Evolutionary conservation across 2,113 vertebrate species (phyloP).

Genomic region (Brachyhypopomus occidentalis): DNA sequence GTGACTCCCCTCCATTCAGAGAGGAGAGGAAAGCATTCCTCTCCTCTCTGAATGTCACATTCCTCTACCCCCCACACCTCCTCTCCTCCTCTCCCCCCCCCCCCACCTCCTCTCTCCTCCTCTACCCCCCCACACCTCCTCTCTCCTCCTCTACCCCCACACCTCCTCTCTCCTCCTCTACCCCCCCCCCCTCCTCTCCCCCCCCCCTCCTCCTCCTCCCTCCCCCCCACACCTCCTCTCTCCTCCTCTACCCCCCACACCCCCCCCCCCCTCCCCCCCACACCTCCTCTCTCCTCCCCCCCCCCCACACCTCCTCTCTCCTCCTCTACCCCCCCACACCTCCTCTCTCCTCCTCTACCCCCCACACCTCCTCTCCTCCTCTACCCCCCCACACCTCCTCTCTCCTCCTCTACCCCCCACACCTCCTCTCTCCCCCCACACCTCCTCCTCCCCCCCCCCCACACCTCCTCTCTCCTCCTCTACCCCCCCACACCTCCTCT

Average conservation of each 20-base stretch:
- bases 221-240: constrained; percentile 1
- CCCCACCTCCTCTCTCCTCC: neutral
- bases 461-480: constrained; percentile 15
- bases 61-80: neutral
- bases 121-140: constrained; percentile 18
- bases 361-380: constrained; percentile 11
- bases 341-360: neutral
- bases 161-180: neutral
- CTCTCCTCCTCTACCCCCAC: constrained; percentile 9
- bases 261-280: constrained; percentile 23
- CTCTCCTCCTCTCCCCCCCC: neutral
- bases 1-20: too few species aligned
- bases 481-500: neutral
- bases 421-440: constrained; percentile 1
- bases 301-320: constrained; percentile 1
- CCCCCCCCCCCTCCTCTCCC: neutral
- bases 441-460: neutral
- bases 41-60: neutral
- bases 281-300: neutral
- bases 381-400: constrained; percentile 6
- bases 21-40: too few species aligned
- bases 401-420: constrained; percentile 10
- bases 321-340: constrained; percentile 15
- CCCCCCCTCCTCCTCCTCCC: constrained; percentile 4
- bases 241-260: neutral